These are phyloP conservation scores for Syngnathus acus DNA, from an alignment of 2,797 vertebrate species.

Conservation along the genomic window DNA sequence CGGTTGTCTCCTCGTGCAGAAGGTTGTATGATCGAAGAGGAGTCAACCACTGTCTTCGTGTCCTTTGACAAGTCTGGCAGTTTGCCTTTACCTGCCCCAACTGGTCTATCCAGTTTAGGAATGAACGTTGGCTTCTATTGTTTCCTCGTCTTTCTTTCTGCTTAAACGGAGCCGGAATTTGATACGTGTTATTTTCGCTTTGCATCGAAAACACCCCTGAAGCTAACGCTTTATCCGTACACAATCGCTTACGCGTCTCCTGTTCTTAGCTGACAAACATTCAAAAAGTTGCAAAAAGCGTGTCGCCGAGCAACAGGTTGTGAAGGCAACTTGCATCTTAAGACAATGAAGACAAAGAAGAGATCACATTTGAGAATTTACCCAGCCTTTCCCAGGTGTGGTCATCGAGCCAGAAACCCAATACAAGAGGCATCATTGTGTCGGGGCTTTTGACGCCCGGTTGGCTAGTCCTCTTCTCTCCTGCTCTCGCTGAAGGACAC, in stretches of 20 bases:
- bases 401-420: slow-evolving; percentile 63
- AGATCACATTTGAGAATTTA: slow-evolving; percentile 60
- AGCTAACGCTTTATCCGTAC: slow-evolving; percentile 28
- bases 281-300: slow-evolving; percentile 29
- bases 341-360: slow-evolving; percentile 54
- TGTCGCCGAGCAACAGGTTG: slow-evolving; percentile 39
- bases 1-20: slow-evolving; percentile 26
- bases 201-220: slow-evolving; percentile 65
- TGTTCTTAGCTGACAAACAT: slow-evolving; percentile 26
- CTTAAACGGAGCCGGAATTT: slow-evolving; percentile 77
- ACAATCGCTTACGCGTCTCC: slow-evolving; percentile 38
- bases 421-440: slow-evolving; percentile 65
- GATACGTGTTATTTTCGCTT: slow-evolving; percentile 70
- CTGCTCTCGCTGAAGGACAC: slow-evolving; percentile 65
- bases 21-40: slow-evolving; percentile 33
- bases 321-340: slow-evolving; percentile 34
- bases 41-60: slow-evolving; percentile 62
- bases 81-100: slow-evolving; percentile 88
- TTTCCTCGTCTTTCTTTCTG: slow-evolving; percentile 70
- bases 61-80: slow-evolving; percentile 77
- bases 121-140: slow-evolving; percentile 86
- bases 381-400: slow-evolving; percentile 64
- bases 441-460: slow-evolving; percentile 42
- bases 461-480: slow-evolving; percentile 65
- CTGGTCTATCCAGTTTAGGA: slow-evolving; percentile 92